Evolutionary conservation across 2,113 vertebrate species (phyloP), one percentile per base, ranked within the genome.

Genomic region (Alces alces): DNA sequence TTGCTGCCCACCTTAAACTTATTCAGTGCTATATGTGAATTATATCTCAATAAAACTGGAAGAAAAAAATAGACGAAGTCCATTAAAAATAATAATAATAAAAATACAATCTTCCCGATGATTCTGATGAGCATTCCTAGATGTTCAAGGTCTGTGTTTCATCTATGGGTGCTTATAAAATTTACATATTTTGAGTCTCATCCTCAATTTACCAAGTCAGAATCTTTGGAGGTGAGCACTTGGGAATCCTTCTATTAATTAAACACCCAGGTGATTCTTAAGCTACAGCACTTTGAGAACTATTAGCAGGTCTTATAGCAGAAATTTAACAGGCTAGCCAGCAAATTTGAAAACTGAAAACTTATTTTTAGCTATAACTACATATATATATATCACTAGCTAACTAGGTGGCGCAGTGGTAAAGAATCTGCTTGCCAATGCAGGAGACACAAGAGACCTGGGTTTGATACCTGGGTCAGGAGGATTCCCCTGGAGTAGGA

Each of bases 301-400:
- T 28, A 93, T 55, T 21, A 91, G 58, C 33, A 96, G 28, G 14
- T 86, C 39, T 93, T 86, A 85, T 19, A 96, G 28, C 50, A 96
- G n/a, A 91, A 73, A 30, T 89, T 96, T 86, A 92, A 93, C 6
- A 47, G 9, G 57, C 17, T 88, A 47, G 80, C 30, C 39, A 93
- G 36, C 8, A 89, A 92, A 86, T 73, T 83, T 95, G 58, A 92
- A 97, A 96, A 91, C 36, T 47, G 50, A 83, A 54, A 57, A 64
- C 36, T 54, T 79, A 92, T 78, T 96, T 95, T 79, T 79, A 78
- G 45, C 7, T 61, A 36, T 7, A 97, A 76, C 43, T 33, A 92
- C 47, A 86, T 36, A 36, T 36, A 66, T 66, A 36, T 70, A 36
- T 21, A 70, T 36, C 36, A 39, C 66, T 73, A 73, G 66, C 66